These are phyloP conservation scores for Theretra japonica DNA, from an alignment of 2,888 invertebrate genomes.

Conservation along the genomic window DNA sequence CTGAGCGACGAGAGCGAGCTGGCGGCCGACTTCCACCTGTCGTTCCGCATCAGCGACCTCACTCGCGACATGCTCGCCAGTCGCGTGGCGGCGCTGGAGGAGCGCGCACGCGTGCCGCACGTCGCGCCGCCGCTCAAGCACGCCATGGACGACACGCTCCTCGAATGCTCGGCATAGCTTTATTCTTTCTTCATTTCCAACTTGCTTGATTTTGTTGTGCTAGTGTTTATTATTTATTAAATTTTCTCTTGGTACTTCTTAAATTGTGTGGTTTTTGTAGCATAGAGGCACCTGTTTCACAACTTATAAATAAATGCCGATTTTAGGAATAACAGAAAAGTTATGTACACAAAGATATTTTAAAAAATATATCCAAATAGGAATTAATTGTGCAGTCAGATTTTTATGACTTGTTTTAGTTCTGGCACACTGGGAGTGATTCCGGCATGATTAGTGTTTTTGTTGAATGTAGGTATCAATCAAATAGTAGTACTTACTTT, in stretches of 20 bases:
- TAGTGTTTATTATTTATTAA: not conserved
- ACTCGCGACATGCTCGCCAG: conserved; percentile 57
- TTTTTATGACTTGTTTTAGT: too few relatives aligned
- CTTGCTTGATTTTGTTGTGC: conserved; percentile 19
- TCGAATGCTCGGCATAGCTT: conserved; percentile 39
- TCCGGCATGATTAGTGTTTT: too few relatives aligned
- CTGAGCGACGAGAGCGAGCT: conserved; percentile 82
- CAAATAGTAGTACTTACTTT: too few relatives aligned
- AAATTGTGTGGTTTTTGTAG: too few relatives aligned
- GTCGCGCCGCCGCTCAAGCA: conserved; percentile 37
- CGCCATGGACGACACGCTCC: conserved; percentile 47
- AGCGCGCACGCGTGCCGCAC: not conserved
- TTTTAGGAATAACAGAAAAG: too few relatives aligned
- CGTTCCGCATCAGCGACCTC: conserved; percentile 67
- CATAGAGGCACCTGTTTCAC: too few relatives aligned
- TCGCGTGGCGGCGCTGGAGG: conserved; percentile 42
- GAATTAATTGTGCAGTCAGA: too few relatives aligned
- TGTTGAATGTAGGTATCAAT: too few relatives aligned
- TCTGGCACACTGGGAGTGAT: too few relatives aligned
- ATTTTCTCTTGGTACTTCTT: not conserved
- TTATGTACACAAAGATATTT: too few relatives aligned
- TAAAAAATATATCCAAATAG: too few relatives aligned
- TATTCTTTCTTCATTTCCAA: conserved; percentile 27
- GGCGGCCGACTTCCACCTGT: conserved; percentile 66
- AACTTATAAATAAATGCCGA: too few relatives aligned